Conservation (phyloP, 2,888 invertebrate genomes). For the Latrodectus hesperus region DNA sequence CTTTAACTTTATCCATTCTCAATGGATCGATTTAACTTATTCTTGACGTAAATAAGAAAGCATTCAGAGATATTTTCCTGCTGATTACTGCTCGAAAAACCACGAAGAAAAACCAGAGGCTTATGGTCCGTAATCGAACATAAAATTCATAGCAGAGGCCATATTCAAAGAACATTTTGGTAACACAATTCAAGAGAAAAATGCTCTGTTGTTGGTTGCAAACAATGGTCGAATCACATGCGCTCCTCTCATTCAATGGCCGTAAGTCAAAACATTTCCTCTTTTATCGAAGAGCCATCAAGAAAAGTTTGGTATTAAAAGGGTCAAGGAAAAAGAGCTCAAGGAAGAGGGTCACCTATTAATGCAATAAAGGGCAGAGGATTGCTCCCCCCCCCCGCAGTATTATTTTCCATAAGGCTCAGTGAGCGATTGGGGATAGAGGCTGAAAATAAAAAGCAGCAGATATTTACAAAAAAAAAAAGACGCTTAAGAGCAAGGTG, state of each 20-base stretch:
- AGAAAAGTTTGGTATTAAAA: constrained; percentile 27
- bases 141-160: background rate
- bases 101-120: background rate
- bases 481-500: constrained; percentile 57
- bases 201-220: background rate
- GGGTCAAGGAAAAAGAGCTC: constrained; percentile 50
- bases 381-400: background rate
- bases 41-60: background rate
- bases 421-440: constrained; percentile 33
- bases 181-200: constrained; percentile 19
- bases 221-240: background rate
- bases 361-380: constrained; percentile 4
- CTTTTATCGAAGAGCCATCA: background rate
- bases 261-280: constrained; percentile 9
- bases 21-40: background rate
- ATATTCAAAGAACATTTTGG: background rate
- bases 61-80: background rate
- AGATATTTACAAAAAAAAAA: constrained; percentile 14
- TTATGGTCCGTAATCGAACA: constrained; percentile 39
- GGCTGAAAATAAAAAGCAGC: constrained; percentile 41
- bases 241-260: background rate
- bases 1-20: background rate
- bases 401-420: constrained; percentile 47
- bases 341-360: constrained; percentile 56
- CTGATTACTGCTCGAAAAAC: background rate